Evolutionary conservation across 2,888 invertebrate species (phyloP).

Genomic region (Phytoseiulus persimilis): DNA sequence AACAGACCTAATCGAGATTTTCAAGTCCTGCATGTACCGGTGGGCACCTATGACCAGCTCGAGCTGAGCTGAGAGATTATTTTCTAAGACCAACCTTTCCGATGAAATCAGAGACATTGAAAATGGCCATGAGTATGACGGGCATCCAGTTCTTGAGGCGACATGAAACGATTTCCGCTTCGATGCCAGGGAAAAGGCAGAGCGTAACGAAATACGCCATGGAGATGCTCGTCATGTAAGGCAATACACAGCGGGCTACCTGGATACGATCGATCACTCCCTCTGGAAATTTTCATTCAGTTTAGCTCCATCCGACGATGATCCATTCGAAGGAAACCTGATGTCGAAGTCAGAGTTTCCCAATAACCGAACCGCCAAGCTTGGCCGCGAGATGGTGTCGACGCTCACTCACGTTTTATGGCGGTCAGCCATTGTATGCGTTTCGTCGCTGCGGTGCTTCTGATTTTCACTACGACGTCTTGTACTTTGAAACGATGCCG

Average conservation of each 20-base stretch:
- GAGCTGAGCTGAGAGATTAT: slow-evolving; percentile 9
- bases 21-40: too few relatives aligned
- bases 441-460: slow-evolving; percentile 49
- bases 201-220: slow-evolving; percentile 80
- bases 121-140: slow-evolving; percentile 76
- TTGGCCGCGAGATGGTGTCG: neutral
- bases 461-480: slow-evolving; percentile 63
- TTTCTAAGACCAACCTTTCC: slow-evolving; percentile 60
- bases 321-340: neutral
- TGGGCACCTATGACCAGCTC: neutral
- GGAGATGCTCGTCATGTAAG: slow-evolving; percentile 80
- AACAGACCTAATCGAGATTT: too few relatives aligned
- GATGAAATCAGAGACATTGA: slow-evolving; percentile 74
- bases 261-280: slow-evolving; percentile 66
- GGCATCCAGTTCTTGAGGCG: slow-evolving; percentile 80
- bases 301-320: neutral
- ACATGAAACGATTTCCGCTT: slow-evolving; percentile 77
- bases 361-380: neutral
- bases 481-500: slow-evolving; percentile 50
- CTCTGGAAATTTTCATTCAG: slow-evolving; percentile 52
- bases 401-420: slow-evolving; percentile 45
- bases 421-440: slow-evolving; percentile 46
- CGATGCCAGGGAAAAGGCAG: slow-evolving; percentile 79
- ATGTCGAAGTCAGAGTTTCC: neutral
- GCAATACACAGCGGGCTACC: slow-evolving; percentile 74